These are phyloP conservation scores for Glyphotaelius pellucidus DNA, from an alignment of 2,888 invertebrate species.

Conservation along the genomic window DNA sequence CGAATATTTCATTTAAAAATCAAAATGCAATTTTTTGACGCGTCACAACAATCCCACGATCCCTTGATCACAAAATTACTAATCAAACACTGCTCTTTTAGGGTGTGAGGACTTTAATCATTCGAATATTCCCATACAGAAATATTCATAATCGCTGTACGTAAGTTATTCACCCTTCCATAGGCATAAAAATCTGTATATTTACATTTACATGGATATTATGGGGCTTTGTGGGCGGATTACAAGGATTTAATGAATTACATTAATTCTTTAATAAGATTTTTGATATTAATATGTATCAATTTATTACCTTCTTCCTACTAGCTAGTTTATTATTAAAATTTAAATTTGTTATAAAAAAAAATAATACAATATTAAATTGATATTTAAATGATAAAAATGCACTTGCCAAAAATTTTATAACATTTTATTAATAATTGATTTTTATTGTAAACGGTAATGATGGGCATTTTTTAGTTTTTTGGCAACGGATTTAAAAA, in stretches of 20 bases:
- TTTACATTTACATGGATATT: conserved; percentile 23
- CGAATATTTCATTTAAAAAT: not conserved
- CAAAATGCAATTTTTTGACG: not conserved
- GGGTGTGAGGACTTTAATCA: conserved; percentile 2
- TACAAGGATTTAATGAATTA: not conserved
- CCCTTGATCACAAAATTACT: not conserved
- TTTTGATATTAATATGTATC: not conserved
- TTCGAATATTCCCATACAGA: not conserved
- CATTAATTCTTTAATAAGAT: not conserved
- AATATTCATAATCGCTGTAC: not conserved
- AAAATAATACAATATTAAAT: too few relatives aligned
- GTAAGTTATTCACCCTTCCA: conserved; percentile 10
- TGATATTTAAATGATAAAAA: too few relatives aligned
- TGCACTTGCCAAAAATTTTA: too few relatives aligned
- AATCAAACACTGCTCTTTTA: not conserved
- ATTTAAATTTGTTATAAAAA: too few relatives aligned
- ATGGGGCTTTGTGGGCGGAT: not conserved
- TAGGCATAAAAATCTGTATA: not conserved
- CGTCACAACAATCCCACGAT: not conserved
- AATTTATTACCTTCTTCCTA: not conserved
- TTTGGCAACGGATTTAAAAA: too few relatives aligned
- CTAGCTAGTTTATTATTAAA: not conserved
- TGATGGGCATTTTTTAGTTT: too few relatives aligned
- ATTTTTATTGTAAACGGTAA: too few relatives aligned
- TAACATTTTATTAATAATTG: too few relatives aligned